Evolutionary conservation across 1,140 invertebrate species (phyloP), one percentile per base, ranked within the genome.

Genomic region (Diuraphis noxia): DNA sequence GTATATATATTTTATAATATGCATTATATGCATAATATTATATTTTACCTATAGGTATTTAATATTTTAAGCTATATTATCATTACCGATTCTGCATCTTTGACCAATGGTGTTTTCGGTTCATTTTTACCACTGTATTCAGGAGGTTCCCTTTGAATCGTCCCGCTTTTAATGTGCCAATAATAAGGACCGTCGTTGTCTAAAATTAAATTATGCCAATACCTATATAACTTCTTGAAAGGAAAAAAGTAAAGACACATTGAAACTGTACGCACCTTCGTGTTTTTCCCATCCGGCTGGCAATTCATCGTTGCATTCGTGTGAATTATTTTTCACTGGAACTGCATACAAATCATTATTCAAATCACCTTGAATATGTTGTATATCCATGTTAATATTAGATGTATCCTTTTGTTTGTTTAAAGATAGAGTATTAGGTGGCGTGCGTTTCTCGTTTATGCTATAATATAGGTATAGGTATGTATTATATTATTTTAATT

Each of bases 141-240:
- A 9, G 98, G 98, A 87, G 96, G 95, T 94, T 99, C 97, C 87
- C 98, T 95, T 93, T 99, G 98, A 93, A 99, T 99, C 1, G 98
- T 99, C 21, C 98, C 98, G 93, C 97, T 99, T 94, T 99, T 98
- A 93, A 99, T 98, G 94, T 99, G 98, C 98, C 98, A 99, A 94
- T 98, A 99, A 94, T 99, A 99, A 5, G 98, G 97, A 25, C 98
- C 98, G 94, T 97, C 96, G 93, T 97, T 97, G 94, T 98, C 98
- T 98, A 94, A 92, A 95, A 93, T 72, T 41, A 56, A 77, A 49
- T 43, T 52, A 81, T 40, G 30, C 25, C 21, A 92, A 9, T 36
- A 46, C 43, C 13, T 46, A 21, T 46, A 21, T 81, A 49, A 19
- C n/a, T 85, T 88, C 90, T 46, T 56, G 38, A n/a, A 63, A 46